Evolutionary conservation across 2,797 vertebrate genomes (phyloP).

Genomic region (Lacerta agilis): DNA sequence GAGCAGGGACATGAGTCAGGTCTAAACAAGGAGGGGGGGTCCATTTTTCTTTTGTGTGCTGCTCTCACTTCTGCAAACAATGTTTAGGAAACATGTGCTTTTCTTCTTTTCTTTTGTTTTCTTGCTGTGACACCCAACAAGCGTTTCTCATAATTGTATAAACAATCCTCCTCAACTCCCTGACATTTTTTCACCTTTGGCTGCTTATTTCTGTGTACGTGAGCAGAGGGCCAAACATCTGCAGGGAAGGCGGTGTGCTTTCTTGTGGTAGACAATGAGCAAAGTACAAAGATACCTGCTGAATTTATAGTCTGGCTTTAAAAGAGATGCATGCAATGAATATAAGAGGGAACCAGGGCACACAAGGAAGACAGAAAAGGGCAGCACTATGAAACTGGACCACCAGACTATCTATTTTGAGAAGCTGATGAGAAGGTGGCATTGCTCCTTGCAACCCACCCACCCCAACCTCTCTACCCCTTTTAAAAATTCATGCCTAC

Average conservation of each 20-base stretch:
- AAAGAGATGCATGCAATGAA: not conserved
- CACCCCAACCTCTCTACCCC: not conserved
- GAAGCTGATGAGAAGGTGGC: not conserved
- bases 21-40: not conserved
- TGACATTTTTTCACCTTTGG: slow-evolving; percentile 21
- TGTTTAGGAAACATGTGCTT: slow-evolving; percentile 34
- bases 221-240: not conserved
- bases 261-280: not conserved
- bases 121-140: not conserved
- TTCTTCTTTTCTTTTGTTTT: not conserved
- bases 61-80: not conserved
- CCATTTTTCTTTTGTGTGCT: not conserved
- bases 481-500: not conserved
- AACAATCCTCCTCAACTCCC: not conserved
- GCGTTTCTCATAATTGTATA: not conserved
- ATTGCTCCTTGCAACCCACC: not conserved
- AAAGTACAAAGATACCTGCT: not conserved
- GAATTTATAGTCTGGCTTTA: not conserved
- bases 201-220: not conserved
- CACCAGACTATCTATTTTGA: not conserved
- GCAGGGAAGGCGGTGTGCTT: not conserved
- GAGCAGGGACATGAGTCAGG: not conserved
- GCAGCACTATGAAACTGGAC: no score
- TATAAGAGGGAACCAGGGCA: not conserved
- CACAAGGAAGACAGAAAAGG: not conserved